Percentiles rank a stretch among this genome's conserved stretches.
These are phyloP conservation scores for Noctua janthe DNA, from an alignment of 2,888 invertebrate genomes.

Conservation along the genomic window DNA sequence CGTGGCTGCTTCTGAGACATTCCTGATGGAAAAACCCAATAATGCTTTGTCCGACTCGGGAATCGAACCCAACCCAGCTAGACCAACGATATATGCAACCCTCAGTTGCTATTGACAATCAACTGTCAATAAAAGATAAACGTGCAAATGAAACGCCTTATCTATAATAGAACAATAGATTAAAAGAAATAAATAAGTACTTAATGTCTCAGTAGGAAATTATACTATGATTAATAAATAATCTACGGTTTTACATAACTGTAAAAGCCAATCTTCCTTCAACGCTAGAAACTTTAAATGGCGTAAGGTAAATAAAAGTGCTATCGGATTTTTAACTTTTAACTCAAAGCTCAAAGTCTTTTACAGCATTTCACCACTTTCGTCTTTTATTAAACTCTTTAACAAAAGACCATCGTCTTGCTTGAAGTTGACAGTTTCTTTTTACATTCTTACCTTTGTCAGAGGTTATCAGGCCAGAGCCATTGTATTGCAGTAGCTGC, in stretches of 20 bases:
- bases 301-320: background rate
- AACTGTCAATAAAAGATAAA: background rate
- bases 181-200: background rate
- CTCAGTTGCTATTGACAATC: background rate
- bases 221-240: constrained; percentile 2
- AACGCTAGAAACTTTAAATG: background rate
- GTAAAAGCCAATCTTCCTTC: background rate
- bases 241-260: background rate
- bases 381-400: background rate
- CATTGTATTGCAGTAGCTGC: constrained; percentile 44
- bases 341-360: background rate
- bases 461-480: constrained; percentile 24
- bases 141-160: background rate
- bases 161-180: constrained; percentile 8
- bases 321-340: background rate
- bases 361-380: background rate
- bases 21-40: too few relatives aligned
- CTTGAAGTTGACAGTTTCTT: constrained; percentile 9
- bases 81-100: background rate
- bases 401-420: background rate
- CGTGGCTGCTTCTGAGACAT: too few relatives aligned
- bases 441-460: constrained; percentile 15
- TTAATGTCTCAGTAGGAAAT: background rate
- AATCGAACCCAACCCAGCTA: too few relatives aligned
- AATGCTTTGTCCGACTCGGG: too few relatives aligned